Conservation (phyloP, 2,888 invertebrate species). For the Subacronicta megacephala region DNA sequence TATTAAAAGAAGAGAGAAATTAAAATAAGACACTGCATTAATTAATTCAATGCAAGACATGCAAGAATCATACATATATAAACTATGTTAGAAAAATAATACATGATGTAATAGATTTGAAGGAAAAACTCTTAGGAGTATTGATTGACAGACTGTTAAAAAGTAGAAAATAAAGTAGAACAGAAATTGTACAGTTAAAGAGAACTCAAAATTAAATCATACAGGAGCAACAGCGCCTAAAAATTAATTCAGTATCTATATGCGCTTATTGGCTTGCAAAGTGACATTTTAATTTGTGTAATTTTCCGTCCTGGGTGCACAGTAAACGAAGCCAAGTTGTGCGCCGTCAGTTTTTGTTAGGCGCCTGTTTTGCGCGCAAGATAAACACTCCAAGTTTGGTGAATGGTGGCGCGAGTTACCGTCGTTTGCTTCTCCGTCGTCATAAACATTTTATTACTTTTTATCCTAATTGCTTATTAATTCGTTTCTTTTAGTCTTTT, state of each 20-base stretch:
- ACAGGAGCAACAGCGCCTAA: slow-evolving; percentile 31
- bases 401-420: slow-evolving; percentile 27
- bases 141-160: no score
- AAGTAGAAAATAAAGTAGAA: no score
- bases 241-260: slow-evolving; percentile 43
- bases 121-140: no score
- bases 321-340: slow-evolving; percentile 39
- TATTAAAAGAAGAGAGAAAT: no score
- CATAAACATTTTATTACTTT: slow-evolving; percentile 6
- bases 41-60: no score
- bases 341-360: slow-evolving; percentile 37
- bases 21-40: no score
- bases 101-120: no score
- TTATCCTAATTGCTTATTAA: neutral
- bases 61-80: no score
- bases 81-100: no score
- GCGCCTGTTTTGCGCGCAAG: slow-evolving; percentile 45
- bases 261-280: slow-evolving; percentile 41
- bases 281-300: slow-evolving; percentile 53
- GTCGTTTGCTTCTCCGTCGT: slow-evolving; percentile 21
- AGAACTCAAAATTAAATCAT: slow-evolving; percentile 41
- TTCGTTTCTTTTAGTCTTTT: neutral
- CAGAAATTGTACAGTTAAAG: no score
- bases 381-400: slow-evolving; percentile 45
- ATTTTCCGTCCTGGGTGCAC: slow-evolving; percentile 27